Base-by-base conservation (phyloP, 2,797 vertebrate species). In the Sphenodon punctatus region DNA sequence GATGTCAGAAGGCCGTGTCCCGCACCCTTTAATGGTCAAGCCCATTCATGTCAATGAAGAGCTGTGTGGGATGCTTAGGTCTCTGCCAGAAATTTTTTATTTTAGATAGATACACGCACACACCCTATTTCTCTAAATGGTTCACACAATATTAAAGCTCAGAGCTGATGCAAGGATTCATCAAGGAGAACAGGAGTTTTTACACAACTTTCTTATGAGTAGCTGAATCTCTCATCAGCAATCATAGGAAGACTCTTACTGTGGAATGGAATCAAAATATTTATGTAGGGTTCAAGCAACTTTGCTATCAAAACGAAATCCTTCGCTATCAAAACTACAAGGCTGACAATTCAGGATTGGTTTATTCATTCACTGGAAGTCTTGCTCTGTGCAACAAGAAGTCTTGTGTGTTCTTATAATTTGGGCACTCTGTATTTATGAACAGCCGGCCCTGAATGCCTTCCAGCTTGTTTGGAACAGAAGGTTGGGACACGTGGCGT, bases 161-260 rank as follows among this genome's bases (percentile, higher is more conserved):
- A 46, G 75, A 80, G 17, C 30, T 20, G 39, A 22, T 58, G 58
- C 22, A 36, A 36, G 39, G 5, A 58, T 3, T 14, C 6, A 10
- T 7, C 4, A 55, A 25, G 36, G 83, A 66, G n/a, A 73, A 1
- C 10, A 51, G 36, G 55, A 15, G n/a, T 48, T 8, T 68, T 36
- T 22, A 12, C 58, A 23, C 20, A 51, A 10, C 45, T 49, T 56
- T 17, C 12, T 15, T 78, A 8, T 41, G 66, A 48, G 49, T 23
- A 8, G 4, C n/a, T 67, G 55, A 61, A 46, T 72, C 16, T 79
- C 25, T 12, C 59, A 32, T 34, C 34, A 36, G 39, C 38, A 77
- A 77, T 17, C 12, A n/a, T 4, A 80, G 59, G 48, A 88, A 82
- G 53, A 75, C 56, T 60, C 67, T 65, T 69, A 30, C 38, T 1